These are phyloP conservation scores for Lepus timidus DNA, from an alignment of 2,113 vertebrate species.

Conservation along the genomic window DNA sequence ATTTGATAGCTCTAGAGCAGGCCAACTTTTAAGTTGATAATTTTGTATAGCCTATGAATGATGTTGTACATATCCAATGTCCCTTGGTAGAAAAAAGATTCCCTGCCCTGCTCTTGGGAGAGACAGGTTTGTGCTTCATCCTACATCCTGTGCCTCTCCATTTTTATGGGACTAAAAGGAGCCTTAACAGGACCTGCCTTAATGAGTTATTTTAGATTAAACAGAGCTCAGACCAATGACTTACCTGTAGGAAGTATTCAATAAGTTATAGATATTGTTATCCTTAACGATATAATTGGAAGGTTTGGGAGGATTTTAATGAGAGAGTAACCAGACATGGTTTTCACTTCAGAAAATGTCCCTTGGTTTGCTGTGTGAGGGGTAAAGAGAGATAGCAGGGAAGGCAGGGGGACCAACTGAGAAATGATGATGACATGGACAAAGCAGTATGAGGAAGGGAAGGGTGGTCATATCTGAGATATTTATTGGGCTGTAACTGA, in stretches of 20 bases:
- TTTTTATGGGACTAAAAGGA: not conserved
- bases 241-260: not conserved
- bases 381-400: not conserved
- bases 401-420: not conserved
- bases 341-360: not conserved
- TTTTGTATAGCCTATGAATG: no score
- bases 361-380: not conserved
- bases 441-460: not conserved
- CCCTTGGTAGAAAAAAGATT: no score
- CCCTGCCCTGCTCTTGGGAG: not conserved
- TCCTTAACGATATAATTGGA: not conserved
- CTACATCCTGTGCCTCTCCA: not conserved
- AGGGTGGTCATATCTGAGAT: not conserved
- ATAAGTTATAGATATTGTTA: not conserved
- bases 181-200: not conserved
- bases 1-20: no score
- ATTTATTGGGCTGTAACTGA: not conserved
- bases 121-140: not conserved
- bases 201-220: conserved; percentile 9
- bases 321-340: not conserved
- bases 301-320: not conserved
- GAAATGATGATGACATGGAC: not conserved
- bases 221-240: not conserved
- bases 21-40: no score
- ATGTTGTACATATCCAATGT: no score